These are phyloP conservation scores for Podarcis raffonei DNA, from an alignment of 2,113 vertebrate genomes.

Conservation along the genomic window DNA sequence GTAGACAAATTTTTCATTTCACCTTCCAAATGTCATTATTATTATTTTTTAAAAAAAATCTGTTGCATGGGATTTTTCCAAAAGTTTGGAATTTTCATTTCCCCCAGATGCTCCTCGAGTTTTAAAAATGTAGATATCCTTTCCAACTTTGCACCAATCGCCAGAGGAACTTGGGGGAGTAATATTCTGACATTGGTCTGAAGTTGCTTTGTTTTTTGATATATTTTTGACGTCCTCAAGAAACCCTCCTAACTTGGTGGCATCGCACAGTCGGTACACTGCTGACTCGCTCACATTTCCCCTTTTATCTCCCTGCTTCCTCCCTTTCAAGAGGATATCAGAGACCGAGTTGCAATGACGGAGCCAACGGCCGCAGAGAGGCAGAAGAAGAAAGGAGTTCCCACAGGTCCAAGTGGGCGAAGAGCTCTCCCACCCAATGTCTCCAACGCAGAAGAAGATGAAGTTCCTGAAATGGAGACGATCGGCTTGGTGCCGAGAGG, in stretches of 20 bases:
- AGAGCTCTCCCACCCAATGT: constrained; percentile 71
- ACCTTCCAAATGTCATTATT: neutral
- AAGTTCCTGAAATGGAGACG: constrained; percentile 83
- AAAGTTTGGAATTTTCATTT: constrained; percentile 14
- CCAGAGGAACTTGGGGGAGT: constrained; percentile 38
- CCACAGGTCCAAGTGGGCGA: constrained; percentile 78
- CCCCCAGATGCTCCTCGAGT: constrained; percentile 36
- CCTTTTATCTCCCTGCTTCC: constrained; percentile 4
- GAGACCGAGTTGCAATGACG: constrained; percentile 62
- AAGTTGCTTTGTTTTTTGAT: constrained; percentile 49
- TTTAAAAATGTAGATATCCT: constrained; percentile 39
- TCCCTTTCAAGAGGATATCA: constrained; percentile 17
- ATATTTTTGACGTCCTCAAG: constrained; percentile 48
- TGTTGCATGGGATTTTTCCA: neutral
- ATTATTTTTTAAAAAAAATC: too few species aligned
- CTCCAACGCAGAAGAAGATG: constrained; percentile 81
- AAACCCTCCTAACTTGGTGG: neutral
- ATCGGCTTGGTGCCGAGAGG: constrained; percentile 79
- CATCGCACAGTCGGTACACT: neutral
- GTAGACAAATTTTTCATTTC: constrained; percentile 28
- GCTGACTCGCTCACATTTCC: neutral
- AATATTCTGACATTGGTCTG: constrained; percentile 36
- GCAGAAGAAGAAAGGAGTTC: constrained; percentile 64
- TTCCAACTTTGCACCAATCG: constrained; percentile 53
- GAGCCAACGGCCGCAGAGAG: constrained; percentile 53